Percentiles rank a stretch among this genome's conserved stretches.
Evolutionary conservation across 2,888 invertebrate genomes (phyloP).

Genomic region (Drosophila monieri): DNA sequence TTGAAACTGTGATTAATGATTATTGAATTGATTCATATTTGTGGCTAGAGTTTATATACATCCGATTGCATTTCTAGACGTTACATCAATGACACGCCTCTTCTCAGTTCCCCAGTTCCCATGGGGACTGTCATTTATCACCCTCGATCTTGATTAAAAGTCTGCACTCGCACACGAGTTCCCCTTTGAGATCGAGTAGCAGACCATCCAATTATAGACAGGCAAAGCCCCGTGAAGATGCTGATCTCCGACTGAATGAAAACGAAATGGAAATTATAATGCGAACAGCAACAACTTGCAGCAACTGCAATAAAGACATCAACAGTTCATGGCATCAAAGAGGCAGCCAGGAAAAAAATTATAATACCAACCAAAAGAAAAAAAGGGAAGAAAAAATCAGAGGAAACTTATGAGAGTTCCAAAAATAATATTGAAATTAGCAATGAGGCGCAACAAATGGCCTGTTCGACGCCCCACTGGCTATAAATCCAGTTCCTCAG

Average conservation of each 20-base stretch:
- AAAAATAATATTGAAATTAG: constrained; percentile 80
- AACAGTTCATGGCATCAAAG: constrained; percentile 76
- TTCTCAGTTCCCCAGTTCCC: constrained; percentile 40
- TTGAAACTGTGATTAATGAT: constrained; percentile 21
- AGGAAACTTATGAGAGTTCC: constrained; percentile 72
- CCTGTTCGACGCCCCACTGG: constrained; percentile 44
- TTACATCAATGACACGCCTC: constrained; percentile 31
- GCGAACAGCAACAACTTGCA: constrained; percentile 47
- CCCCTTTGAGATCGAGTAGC: constrained; percentile 12
- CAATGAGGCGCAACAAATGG: constrained; percentile 78
- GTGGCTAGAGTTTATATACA: constrained; percentile 5
- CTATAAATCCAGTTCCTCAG: constrained; percentile 38
- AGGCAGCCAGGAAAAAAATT: constrained; percentile 17
- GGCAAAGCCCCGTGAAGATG: constrained; percentile 73
- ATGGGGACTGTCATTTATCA: constrained; percentile 61
- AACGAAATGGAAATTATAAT: constrained; percentile 71
- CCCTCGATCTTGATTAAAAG: constrained; percentile 71
- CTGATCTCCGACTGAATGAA: constrained; percentile 64
- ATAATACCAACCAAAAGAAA: not conserved
- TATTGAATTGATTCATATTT: constrained; percentile 8
- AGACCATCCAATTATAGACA: constrained; percentile 75
- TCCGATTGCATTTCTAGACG: constrained; percentile 9
- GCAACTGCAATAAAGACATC: constrained; percentile 76
- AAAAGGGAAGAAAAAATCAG: constrained; percentile 8
- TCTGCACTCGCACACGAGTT: constrained; percentile 37